Evolutionary conservation across 1,140 invertebrate genomes (phyloP).

Genomic region (Ceratosolen fusciceps): DNA sequence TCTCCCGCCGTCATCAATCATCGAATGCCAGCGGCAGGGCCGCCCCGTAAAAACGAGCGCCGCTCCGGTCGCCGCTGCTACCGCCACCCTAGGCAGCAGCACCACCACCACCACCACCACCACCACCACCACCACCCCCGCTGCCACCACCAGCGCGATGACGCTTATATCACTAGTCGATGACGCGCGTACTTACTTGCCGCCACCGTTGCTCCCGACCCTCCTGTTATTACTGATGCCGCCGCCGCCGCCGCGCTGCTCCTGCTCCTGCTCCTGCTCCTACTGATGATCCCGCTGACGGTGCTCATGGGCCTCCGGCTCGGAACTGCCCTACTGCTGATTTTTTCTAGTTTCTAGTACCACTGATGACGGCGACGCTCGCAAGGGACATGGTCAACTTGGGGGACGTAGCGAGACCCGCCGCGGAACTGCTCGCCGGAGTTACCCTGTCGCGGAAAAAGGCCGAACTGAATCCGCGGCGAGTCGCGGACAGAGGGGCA

Average conservation of each 20-base stretch:
- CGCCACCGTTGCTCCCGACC: no score
- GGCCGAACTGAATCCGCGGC: constrained; percentile 66
- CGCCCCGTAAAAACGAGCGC: constrained; percentile 24
- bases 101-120: not conserved
- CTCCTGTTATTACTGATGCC: no score
- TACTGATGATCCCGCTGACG: no score
- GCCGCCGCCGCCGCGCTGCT: no score
- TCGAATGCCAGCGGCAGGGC: constrained; percentile 65
- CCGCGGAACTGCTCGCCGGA: constrained; percentile 20
- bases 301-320: no score
- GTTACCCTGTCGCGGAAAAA: constrained; percentile 67
- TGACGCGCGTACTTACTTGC: constrained; percentile 14
- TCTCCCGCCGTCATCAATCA: constrained; percentile 67
- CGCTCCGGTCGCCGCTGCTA: not conserved
- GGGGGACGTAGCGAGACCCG: not conserved
- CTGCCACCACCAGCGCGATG: constrained; percentile 22
- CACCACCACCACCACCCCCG: constrained; percentile 32
- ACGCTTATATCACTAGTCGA: not conserved
- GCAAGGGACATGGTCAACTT: no score
- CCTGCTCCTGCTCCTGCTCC: no score
- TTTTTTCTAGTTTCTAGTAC: no score
- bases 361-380: no score
- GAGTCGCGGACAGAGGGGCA: constrained; percentile 59
- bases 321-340: no score
- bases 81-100: constrained; percentile 10